These are phyloP conservation scores for Stegana nigrithorax DNA, from an alignment of 2,888 invertebrate species.

Conservation along the genomic window DNA sequence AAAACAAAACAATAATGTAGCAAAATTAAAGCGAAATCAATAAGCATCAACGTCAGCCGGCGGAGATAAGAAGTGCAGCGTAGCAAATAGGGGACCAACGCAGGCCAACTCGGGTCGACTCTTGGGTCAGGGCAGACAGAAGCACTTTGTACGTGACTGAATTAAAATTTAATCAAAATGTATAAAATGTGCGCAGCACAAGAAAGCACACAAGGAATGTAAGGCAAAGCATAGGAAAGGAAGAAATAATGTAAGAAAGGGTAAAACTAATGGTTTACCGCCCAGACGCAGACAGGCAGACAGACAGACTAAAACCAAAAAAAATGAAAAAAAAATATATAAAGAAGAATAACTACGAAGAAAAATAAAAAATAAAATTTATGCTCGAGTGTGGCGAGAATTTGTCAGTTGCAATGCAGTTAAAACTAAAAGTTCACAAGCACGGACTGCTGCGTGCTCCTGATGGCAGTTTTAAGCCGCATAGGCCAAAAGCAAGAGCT, in stretches of 20 bases:
- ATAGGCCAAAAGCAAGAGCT: background rate
- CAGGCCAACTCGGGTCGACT: background rate
- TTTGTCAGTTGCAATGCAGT: background rate
- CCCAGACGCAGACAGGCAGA: too few species aligned
- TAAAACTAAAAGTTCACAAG: background rate
- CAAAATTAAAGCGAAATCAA: background rate
- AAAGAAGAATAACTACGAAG: too few species aligned
- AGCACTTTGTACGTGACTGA: slow-evolving; percentile 57
- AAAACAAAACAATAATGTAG: background rate
- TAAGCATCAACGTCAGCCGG: background rate
- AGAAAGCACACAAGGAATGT: background rate
- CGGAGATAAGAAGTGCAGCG: background rate
- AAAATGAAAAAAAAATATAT: too few species aligned
- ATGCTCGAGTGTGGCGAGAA: slow-evolving; percentile 32
- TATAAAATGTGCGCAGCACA: slow-evolving; percentile 46
- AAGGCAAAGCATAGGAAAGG: background rate
- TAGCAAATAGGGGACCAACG: background rate
- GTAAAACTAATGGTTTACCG: too few species aligned
- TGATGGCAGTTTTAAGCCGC: background rate
- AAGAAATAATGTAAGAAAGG: background rate
- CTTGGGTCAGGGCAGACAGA: background rate
- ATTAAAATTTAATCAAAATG: slow-evolving; percentile 61
- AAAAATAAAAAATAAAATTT: too few species aligned
- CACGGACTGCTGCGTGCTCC: too few species aligned
- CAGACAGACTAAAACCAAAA: too few species aligned